Evolutionary conservation across 2,888 invertebrate species (phyloP).

Genomic region (Tipula confusa): DNA sequence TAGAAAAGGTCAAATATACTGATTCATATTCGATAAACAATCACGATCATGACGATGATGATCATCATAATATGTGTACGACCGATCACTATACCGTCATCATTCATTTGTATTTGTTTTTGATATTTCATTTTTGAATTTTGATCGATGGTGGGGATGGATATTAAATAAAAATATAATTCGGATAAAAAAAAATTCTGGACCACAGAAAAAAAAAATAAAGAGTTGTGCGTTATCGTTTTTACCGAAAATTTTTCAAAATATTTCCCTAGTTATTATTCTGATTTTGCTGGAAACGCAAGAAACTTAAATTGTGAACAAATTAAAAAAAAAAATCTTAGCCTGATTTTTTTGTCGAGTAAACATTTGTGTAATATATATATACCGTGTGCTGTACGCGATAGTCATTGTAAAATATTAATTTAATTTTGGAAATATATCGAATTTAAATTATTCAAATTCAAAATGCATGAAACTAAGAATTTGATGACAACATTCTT

Average conservation of each 20-base stretch:
- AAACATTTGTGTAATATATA: background rate
- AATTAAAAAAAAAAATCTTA: background rate
- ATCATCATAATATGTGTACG: background rate
- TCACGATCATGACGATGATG: background rate
- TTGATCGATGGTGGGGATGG: background rate
- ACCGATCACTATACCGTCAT: background rate
- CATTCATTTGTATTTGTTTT: background rate
- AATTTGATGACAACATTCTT: conserved; percentile 67
- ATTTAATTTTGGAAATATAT: background rate
- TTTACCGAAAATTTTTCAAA: background rate
- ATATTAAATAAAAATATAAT: background rate
- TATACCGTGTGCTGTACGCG: background rate
- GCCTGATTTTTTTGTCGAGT: background rate
- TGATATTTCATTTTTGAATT: background rate
- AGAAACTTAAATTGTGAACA: background rate
- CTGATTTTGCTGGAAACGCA: background rate
- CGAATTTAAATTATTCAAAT: conserved; percentile 31
- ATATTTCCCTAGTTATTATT: background rate
- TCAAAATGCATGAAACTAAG: conserved; percentile 56
- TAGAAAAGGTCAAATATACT: background rate
- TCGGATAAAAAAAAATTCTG: background rate
- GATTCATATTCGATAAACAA: background rate
- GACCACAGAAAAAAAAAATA: background rate
- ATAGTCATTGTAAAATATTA: background rate
- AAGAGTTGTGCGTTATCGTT: background rate